Evolutionary conservation across 2,888 invertebrate species (phyloP).

Genomic region (Pyrochroa serraticornis): DNA sequence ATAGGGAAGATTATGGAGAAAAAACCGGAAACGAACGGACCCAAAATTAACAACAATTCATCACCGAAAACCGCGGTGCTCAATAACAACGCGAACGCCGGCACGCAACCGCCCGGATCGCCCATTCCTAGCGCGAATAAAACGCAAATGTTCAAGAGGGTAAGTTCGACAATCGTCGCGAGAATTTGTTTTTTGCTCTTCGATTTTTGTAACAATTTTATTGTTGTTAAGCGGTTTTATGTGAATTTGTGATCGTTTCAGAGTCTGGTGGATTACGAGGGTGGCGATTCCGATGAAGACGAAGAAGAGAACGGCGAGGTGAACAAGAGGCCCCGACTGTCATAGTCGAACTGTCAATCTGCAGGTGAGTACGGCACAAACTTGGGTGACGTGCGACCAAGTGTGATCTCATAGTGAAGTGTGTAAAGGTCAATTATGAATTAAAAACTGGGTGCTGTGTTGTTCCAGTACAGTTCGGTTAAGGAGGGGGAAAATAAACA

Average conservation of each 20-base stretch:
- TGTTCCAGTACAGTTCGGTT: conserved; percentile 15
- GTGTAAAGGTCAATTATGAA: conserved; percentile 49
- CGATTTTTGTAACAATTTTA: too few relatives aligned
- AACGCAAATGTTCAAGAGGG: conserved; percentile 61
- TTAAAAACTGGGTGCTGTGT: conserved; percentile 29
- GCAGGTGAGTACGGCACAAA: conserved; percentile 47
- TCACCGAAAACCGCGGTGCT: conserved; percentile 54
- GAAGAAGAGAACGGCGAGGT: conserved; percentile 72
- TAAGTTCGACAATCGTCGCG: conserved; percentile 49
- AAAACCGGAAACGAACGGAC: conserved; percentile 52
- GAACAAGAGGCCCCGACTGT: conserved; percentile 75
- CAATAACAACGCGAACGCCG: conserved; percentile 57
- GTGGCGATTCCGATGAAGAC: conserved; percentile 95
- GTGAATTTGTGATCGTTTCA: conserved; percentile 52
- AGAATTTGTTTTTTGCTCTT: conserved; percentile 1
- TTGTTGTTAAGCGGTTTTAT: too few relatives aligned
- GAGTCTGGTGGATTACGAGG: conserved; percentile 97
- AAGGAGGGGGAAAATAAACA: conserved; percentile 11
- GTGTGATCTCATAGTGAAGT: conserved; percentile 56
- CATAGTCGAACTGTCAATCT: conserved; percentile 63
- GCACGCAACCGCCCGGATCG: conserved; percentile 55
- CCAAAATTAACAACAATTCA: conserved; percentile 53
- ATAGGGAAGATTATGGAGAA: conserved; percentile 59
- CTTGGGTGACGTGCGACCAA: conserved; percentile 49
- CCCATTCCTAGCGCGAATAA: conserved; percentile 55